These are phyloP conservation scores for Myiagra hebetior DNA, from an alignment of 2,113 vertebrate species.

Conservation along the genomic window DNA sequence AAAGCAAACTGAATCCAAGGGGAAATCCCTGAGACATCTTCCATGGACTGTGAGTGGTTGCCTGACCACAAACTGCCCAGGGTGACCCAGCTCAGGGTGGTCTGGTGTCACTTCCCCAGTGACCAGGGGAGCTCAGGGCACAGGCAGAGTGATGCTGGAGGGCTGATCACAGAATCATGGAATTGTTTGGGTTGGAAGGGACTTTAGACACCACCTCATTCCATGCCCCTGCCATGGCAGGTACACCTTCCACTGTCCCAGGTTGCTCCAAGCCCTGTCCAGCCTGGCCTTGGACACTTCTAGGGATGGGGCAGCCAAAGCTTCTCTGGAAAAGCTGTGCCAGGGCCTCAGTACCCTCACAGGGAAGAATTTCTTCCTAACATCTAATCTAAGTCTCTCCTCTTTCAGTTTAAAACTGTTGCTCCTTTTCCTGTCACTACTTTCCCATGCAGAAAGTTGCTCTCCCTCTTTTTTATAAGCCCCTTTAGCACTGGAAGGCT, in stretches of 20 bases:
- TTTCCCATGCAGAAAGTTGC: background rate
- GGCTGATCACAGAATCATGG: background rate
- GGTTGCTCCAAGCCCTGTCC: rapidly evolving
- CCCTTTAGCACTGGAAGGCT: background rate
- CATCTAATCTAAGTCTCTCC: background rate
- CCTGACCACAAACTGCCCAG: background rate
- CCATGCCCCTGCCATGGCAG: background rate
- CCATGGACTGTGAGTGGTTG: background rate
- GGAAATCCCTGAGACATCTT: background rate
- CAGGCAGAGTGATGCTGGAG: background rate
- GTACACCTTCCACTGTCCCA: background rate
- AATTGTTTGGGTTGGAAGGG: background rate
- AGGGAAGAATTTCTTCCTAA: background rate
- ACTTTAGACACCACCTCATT: background rate
- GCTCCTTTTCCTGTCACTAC: background rate
- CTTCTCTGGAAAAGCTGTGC: background rate
- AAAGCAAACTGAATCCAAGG: background rate
- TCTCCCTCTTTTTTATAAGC: background rate
- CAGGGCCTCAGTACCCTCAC: background rate
- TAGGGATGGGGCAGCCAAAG: background rate
- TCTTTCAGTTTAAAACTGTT: background rate
- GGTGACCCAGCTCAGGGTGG: background rate
- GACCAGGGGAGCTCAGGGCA: background rate
- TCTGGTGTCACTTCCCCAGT: background rate
- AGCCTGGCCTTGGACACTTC: background rate